Evolutionary conservation across 2,113 vertebrate species (phyloP).

Genomic region (Amazona guildingii): DNA sequence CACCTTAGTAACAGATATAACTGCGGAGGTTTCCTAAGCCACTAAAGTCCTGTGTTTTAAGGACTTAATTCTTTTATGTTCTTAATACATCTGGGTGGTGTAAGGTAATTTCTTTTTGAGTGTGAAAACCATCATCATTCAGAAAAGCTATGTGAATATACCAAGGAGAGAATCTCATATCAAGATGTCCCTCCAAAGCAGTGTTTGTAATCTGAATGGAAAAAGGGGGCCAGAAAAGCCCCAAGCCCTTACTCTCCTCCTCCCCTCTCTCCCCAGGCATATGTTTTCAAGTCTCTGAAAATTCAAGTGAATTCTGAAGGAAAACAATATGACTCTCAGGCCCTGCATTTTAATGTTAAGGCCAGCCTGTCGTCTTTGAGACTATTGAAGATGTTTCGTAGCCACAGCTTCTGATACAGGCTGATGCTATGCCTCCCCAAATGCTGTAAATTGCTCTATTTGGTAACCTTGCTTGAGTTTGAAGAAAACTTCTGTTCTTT

Average conservation of each 20-base stretch:
- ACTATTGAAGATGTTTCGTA: fast-evolving
- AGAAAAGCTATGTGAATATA: neutral
- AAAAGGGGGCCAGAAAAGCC: neutral
- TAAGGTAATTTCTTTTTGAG: neutral
- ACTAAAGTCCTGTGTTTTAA: neutral
- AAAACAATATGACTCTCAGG: neutral
- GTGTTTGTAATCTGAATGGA: neutral
- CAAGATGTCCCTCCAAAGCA: neutral
- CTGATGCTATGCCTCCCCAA: neutral
- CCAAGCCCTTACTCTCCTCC: neutral
- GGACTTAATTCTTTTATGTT: neutral
- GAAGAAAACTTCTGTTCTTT: neutral
- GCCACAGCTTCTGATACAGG: neutral
- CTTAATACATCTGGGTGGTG: neutral
- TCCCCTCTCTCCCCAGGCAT: neutral
- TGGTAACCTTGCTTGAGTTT: neutral
- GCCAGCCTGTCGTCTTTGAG: neutral
- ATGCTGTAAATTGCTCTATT: neutral
- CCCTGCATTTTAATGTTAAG: neutral
- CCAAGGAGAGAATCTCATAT: neutral
- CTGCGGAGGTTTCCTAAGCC: neutral
- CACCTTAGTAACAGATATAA: neutral
- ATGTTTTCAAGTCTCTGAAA: neutral
- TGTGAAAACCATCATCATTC: neutral
- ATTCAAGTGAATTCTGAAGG: neutral